Percentiles rank a stretch among this genome's conserved stretches.
phyloP scores from a whole-genome alignment of 1,140 invertebrate genomes.

The Zaprionus kolodkinae region DNA sequence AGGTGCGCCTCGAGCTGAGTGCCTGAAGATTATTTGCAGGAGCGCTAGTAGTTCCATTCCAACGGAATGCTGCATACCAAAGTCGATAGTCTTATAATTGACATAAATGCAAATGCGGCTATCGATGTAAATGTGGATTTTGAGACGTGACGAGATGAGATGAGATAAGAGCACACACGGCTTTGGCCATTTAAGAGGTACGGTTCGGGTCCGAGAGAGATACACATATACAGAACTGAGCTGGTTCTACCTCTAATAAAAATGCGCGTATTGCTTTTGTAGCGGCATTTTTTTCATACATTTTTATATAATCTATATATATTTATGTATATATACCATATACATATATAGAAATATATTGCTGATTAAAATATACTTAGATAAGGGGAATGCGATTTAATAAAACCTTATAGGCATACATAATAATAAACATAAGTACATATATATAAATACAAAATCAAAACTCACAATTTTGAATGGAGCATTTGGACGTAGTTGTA shows the following conservation, averaged over 20 bases:
- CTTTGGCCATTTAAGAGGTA: conserved; percentile 16
- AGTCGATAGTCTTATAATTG: conserved; percentile 15
- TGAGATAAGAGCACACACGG: neutral
- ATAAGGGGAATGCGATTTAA: conserved; percentile 50
- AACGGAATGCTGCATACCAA: conserved; percentile 9
- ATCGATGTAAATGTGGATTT: neutral
- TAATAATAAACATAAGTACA: conserved; percentile 49
- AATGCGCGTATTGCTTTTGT: conserved; percentile 70
- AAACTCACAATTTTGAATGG: conserved; percentile 31
- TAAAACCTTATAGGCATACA: conserved; percentile 54
- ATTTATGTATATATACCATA: conserved; percentile 20
- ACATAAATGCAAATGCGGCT: neutral
- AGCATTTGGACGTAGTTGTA: neutral
- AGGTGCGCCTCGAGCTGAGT: neutral
- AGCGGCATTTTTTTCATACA: conserved; percentile 63
- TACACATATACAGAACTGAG: conserved; percentile 26
- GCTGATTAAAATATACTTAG: conserved; percentile 25
- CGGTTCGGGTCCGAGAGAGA: conserved; percentile 18
- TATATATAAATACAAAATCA: conserved; percentile 18
- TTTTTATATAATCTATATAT: conserved; percentile 64
- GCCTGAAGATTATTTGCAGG: neutral
- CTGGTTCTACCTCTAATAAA: conserved; percentile 57
- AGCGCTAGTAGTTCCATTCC: conserved; percentile 1
- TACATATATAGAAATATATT: conserved; percentile 19
- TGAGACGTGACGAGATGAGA: neutral